phyloP scores from a whole-genome alignment of 2,888 invertebrate species.

The Sceliomorpha sp. region DNA sequence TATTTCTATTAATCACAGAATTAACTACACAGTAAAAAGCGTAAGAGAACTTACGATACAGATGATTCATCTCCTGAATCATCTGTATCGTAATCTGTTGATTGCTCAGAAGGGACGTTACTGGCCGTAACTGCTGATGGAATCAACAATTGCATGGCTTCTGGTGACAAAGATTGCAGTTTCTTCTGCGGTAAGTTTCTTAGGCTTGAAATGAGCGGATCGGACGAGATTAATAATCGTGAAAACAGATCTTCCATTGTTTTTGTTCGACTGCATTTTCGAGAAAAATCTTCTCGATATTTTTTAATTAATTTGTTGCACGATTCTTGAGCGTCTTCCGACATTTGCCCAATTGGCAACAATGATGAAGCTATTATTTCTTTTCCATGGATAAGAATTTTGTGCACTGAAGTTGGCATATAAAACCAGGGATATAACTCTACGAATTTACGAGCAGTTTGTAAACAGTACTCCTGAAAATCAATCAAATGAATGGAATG shows the following conservation, averaged over 20 bases:
- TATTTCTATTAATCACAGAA: constrained; percentile 5
- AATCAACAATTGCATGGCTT: constrained; percentile 3
- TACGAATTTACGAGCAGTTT: constrained; percentile 2
- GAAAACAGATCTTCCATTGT: constrained; percentile 2
- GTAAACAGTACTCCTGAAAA: constrained; percentile 4
- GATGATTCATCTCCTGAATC: constrained; percentile 3
- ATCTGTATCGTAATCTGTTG: constrained; percentile 6
- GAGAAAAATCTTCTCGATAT: constrained; percentile 3
- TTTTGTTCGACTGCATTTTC: constrained; percentile 1
- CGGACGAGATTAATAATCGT: constrained; percentile 2
- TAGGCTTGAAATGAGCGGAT: constrained; percentile 3
- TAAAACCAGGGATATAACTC: no score
- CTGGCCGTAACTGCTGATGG: not conserved
- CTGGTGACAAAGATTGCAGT: constrained; percentile 1
- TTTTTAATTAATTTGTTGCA: not conserved
- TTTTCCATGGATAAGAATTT: constrained; percentile 8
- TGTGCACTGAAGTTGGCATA: constrained; percentile 10
- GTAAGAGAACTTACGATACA: constrained; percentile 3
- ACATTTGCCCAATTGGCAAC: no score
- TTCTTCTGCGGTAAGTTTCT: not conserved
- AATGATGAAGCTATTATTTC: constrained; percentile 4
- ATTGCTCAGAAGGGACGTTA: constrained; percentile 2
- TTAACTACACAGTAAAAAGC: not conserved
- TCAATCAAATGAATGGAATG: constrained; percentile 1
- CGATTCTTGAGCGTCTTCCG: no score